Evolutionary conservation across 2,113 vertebrate genomes (phyloP).

Genomic region (Amia ocellicauda): DNA sequence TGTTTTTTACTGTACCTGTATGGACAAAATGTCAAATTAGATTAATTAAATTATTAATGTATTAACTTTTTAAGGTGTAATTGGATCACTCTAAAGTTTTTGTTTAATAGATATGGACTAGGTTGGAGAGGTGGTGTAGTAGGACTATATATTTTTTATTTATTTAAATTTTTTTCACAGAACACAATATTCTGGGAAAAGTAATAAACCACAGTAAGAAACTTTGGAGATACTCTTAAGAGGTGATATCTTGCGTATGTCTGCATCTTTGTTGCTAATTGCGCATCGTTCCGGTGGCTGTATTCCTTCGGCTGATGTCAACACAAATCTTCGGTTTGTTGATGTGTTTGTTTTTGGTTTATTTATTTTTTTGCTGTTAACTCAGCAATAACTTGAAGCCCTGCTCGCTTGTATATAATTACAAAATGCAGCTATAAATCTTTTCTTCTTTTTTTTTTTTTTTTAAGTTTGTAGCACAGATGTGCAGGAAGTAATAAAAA

Average conservation of each 20-base stretch:
- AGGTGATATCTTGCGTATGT: conserved; percentile 62
- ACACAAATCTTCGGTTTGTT: conserved; percentile 66
- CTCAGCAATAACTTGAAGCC: conserved; percentile 81
- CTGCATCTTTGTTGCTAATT: conserved; percentile 50
- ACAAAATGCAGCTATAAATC: conserved; percentile 77
- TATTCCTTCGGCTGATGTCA: conserved; percentile 73
- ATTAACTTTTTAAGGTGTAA: too few relatives aligned
- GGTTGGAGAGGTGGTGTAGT: too few relatives aligned
- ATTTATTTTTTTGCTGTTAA: conserved; percentile 56
- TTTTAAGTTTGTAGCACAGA: conserved; percentile 80
- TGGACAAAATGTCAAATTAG: too few relatives aligned
- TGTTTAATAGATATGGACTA: too few relatives aligned
- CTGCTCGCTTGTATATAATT: conserved; percentile 76
- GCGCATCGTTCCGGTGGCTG: not conserved
- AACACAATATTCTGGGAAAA: too few relatives aligned
- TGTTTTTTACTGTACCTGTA: too few relatives aligned
- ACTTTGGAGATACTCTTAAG: not conserved
- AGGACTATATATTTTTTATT: too few relatives aligned
- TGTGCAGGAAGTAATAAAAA: conserved; percentile 64
- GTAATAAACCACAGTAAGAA: too few relatives aligned
- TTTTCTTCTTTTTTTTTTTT: too few relatives aligned
- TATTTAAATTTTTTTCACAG: too few relatives aligned
- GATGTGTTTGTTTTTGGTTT: conserved; percentile 38
- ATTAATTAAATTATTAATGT: too few relatives aligned
- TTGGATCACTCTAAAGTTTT: too few relatives aligned